Evolutionary conservation across 2,888 invertebrate species (phyloP), one percentile per base, ranked within the genome.

Genomic region (Petrolisthes cinctipes): DNA sequence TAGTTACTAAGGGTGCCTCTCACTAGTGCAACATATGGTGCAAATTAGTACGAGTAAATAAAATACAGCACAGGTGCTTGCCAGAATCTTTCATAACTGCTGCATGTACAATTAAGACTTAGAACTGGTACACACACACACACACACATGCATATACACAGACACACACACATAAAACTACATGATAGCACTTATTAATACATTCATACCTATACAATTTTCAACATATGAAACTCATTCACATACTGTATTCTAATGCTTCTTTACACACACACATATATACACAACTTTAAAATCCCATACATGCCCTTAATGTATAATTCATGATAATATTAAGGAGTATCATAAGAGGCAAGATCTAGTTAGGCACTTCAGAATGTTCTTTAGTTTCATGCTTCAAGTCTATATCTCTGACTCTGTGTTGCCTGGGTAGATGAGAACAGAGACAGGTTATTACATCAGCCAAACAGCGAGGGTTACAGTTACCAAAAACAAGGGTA

Each of bases 111-210:
- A 71, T 71, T 71, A 71, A 71, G 71, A 20, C n/a, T 1, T 71
- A 71, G n/a, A 14, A n/a, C 20, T n/a, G 20, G 71, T 71, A 6
- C 17, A 6, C n/a, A 71, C 71, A 71, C 71, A 71, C 71, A 71
- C 71, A 71, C 71, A 71, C 71, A 71, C 71, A 71, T 6, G 20
- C 71, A 71, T 17, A 61, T n/a, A 71, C 71, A 71, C 71, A 71
- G 17, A n/a, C 61, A 61, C 61, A 61, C 61, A 61, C 17, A 11
- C 37, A 37, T 37, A 37, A 37, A 37, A 37, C 37, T 37, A 37
- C 37, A 37, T 37, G 37, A 37, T 37, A 37, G 37, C 37, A 37
- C 37, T 37, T 37, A 37, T 37, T 37, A 37, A 37, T 2, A 37
- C 0, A 37, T 37, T 37, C 37, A 37, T 37, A 37, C 37, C 37